phyloP scores from a whole-genome alignment of 2,888 invertebrate species.

The Napeogenes inachia region DNA sequence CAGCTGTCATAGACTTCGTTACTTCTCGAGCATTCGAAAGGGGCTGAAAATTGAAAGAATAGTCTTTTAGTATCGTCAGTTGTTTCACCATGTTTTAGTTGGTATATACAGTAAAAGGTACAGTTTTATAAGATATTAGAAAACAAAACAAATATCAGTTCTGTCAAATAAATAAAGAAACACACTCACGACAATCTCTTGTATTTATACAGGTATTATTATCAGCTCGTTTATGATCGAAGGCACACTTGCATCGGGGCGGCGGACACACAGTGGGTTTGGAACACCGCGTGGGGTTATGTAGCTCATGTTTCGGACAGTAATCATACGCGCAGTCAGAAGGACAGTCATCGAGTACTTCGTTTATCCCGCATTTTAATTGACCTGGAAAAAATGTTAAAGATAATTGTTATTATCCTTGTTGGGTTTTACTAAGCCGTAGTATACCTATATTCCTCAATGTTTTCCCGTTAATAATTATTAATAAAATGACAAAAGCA shows the following conservation, averaged over 20 bases:
- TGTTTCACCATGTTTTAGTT: too few relatives aligned
- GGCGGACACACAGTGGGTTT: constrained; percentile 36
- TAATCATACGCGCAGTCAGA: constrained; percentile 38
- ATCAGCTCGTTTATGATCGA: constrained; percentile 41
- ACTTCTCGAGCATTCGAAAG: constrained; percentile 33
- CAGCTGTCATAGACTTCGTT: constrained; percentile 37
- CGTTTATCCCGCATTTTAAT: constrained; percentile 35
- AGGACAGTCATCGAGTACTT: constrained; percentile 41
- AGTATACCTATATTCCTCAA: too few relatives aligned
- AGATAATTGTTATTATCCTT: too few relatives aligned
- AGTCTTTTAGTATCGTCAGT: too few relatives aligned
- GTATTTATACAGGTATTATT: constrained; percentile 45
- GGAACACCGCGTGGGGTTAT: constrained; percentile 29
- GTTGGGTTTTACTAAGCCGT: too few relatives aligned
- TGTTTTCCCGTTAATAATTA: too few relatives aligned
- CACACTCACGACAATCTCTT: constrained; percentile 38
- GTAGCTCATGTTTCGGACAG: constrained; percentile 39
- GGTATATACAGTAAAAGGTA: too few relatives aligned
- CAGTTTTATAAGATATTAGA: too few relatives aligned
- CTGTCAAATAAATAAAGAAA: not conserved
- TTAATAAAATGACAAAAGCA: too few relatives aligned
- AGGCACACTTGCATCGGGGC: constrained; percentile 43
- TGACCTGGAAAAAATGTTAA: constrained; percentile 14
- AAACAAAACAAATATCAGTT: too few relatives aligned
- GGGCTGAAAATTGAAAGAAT: constrained; percentile 30